These are phyloP conservation scores for Drosophila multiciliata DNA, from an alignment of 2,888 invertebrate genomes.

Conservation along the genomic window DNA sequence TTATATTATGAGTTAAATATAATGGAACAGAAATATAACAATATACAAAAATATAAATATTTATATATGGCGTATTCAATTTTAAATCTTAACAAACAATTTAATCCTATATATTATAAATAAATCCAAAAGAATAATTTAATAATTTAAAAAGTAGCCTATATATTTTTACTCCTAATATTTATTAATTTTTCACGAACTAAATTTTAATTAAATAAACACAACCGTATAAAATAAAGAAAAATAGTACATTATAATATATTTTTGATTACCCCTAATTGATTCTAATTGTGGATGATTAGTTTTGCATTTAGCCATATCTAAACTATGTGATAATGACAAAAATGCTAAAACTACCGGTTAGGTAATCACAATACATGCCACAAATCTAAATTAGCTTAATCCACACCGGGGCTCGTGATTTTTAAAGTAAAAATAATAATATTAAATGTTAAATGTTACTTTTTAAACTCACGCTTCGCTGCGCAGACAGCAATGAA, in stretches of 20 bases:
- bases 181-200: not conserved
- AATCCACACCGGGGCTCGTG: slow-evolving; percentile 23
- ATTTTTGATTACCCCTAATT: not conserved
- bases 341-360: slow-evolving; percentile 16
- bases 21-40: too few relatives aligned
- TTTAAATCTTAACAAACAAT: not conserved
- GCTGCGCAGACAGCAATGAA: slow-evolving; percentile 59
- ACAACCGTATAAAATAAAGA: not conserved
- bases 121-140: not conserved
- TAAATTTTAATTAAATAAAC: not conserved
- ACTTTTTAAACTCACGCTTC: slow-evolving; percentile 61
- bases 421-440: slow-evolving; percentile 54
- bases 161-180: too few relatives aligned
- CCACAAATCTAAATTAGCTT: slow-evolving; percentile 40
- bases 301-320: slow-evolving; percentile 27
- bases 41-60: too few relatives aligned
- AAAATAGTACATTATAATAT: not conserved
- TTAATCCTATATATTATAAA: not conserved
- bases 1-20: too few relatives aligned
- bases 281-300: not conserved
- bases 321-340: slow-evolving; percentile 46
- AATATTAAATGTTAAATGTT: slow-evolving; percentile 55
- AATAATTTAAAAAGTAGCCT: not conserved
- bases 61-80: too few relatives aligned
- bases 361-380: slow-evolving; percentile 26